Evolutionary conservation across 2,888 invertebrate species (phyloP).

Genomic region (Tholera decimalis): DNA sequence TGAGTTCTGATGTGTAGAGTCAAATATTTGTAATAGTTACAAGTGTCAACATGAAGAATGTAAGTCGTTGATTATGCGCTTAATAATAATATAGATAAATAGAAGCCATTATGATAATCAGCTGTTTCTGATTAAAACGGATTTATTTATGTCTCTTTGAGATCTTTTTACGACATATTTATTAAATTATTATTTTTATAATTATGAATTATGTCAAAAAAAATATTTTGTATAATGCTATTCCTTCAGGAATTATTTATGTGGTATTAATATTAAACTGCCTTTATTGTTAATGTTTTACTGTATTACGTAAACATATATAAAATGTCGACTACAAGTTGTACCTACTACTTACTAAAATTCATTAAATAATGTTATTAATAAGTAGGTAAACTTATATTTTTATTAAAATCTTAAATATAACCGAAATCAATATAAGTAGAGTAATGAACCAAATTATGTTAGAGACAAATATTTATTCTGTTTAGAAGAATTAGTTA

Average conservation of each 20-base stretch:
- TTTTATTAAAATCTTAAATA: conserved; percentile 57
- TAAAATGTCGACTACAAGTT: conserved; percentile 28
- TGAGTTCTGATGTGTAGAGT: conserved; percentile 42
- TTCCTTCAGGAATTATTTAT: conserved; percentile 12
- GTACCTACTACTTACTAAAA: conserved; percentile 39
- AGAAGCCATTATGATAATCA: conserved; percentile 54
- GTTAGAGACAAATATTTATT: conserved; percentile 65
- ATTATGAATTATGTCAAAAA: conserved; percentile 3
- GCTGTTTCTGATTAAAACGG: conserved; percentile 15
- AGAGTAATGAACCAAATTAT: conserved; percentile 61
- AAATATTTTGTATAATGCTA: conserved; percentile 2
- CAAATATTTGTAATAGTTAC: conserved; percentile 36
- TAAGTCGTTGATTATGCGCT: conserved; percentile 61
- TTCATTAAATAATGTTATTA: conserved; percentile 38
- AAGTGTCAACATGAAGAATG: conserved; percentile 36
- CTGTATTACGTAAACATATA: conserved; percentile 5
- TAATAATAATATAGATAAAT: conserved; percentile 57
- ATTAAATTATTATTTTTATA: conserved; percentile 14
- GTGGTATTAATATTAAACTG: conserved; percentile 8
- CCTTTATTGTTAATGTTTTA: conserved; percentile 21
- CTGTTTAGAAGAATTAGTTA: conserved; percentile 66
- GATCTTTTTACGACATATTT: conserved; percentile 1
- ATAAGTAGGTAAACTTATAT: conserved; percentile 58
- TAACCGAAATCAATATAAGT: conserved; percentile 54
- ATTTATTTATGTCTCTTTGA: conserved; percentile 12